These are phyloP conservation scores for Tenualosa thibaudeaui DNA, from an alignment of 2,797 vertebrate genomes.

Conservation along the genomic window DNA sequence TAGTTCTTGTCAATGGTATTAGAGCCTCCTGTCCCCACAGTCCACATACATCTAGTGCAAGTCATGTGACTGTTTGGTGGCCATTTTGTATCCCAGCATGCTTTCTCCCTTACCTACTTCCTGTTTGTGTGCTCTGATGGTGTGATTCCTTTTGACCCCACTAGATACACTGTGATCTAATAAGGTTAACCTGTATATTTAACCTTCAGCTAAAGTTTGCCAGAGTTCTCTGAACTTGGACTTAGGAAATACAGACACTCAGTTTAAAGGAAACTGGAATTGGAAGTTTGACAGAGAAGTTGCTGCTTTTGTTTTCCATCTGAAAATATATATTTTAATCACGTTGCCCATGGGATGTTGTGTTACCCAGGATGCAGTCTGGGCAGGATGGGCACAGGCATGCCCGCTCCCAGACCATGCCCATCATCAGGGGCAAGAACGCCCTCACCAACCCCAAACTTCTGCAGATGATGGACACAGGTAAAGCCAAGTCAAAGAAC, in stretches of 20 bases:
- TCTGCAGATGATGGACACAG: constrained; percentile 93
- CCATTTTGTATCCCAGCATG: constrained; percentile 65
- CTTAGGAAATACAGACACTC: not conserved
- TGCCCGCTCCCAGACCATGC: constrained; percentile 93
- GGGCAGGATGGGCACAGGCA: constrained; percentile 90
- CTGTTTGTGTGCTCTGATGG: constrained; percentile 49
- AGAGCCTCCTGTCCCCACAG: constrained; percentile 32
- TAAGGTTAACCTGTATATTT: constrained; percentile 10
- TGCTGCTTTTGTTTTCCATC: not conserved
- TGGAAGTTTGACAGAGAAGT: not conserved
- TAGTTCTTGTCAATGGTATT: constrained; percentile 57
- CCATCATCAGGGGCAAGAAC: constrained; percentile 95
- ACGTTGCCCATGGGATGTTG: not conserved
- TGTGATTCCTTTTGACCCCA: constrained; percentile 26
- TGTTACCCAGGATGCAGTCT: constrained; percentile 84
- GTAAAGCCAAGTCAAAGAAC: constrained; percentile 45
- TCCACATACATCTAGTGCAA: constrained; percentile 6
- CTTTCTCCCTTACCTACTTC: constrained; percentile 54
- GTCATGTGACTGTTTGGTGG: constrained; percentile 31
- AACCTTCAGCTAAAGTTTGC: not conserved
- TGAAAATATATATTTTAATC: not conserved
- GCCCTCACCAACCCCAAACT: constrained; percentile 94
- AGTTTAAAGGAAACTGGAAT: not conserved
- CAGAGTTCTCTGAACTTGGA: not conserved
- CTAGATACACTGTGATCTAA: not conserved